Evolutionary conservation across 1,140 invertebrate genomes (phyloP).

Genomic region (Magallana gigas): DNA sequence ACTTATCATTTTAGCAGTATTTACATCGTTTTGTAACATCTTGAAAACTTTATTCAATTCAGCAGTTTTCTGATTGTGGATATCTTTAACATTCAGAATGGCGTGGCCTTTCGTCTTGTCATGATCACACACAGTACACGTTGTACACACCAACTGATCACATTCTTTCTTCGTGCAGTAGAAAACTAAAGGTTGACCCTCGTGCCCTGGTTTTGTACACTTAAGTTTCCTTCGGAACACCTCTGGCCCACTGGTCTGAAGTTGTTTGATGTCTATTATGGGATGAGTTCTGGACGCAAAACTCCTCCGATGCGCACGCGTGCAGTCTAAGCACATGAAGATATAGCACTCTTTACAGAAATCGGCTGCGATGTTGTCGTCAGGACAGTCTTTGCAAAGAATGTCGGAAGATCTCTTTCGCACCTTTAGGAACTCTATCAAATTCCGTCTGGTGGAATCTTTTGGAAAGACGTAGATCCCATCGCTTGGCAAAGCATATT

Average conservation of each 20-base stretch:
- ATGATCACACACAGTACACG: constrained; percentile 63
- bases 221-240: constrained; percentile 58
- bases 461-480: constrained; percentile 58
- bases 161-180: constrained; percentile 61
- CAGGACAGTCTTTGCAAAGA: constrained; percentile 63
- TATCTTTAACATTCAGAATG: constrained; percentile 59
- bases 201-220: constrained; percentile 60
- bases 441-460: constrained; percentile 61
- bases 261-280: constrained; percentile 55
- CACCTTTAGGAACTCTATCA: constrained; percentile 62
- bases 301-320: constrained; percentile 58
- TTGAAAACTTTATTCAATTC: constrained; percentile 58
- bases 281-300: constrained; percentile 60
- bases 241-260: constrained; percentile 58
- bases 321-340: constrained; percentile 64
- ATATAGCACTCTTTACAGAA: constrained; percentile 67
- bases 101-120: constrained; percentile 59
- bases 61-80: constrained; percentile 52
- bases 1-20: constrained; percentile 53
- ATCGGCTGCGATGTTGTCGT: constrained; percentile 60
- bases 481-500: constrained; percentile 49
- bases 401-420: constrained; percentile 60
- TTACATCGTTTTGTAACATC: constrained; percentile 55
- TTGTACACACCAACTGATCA: constrained; percentile 59
- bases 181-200: constrained; percentile 59